phyloP scores from a whole-genome alignment of 2,888 invertebrate genomes.

The Galerucella nymphaeae region DNA sequence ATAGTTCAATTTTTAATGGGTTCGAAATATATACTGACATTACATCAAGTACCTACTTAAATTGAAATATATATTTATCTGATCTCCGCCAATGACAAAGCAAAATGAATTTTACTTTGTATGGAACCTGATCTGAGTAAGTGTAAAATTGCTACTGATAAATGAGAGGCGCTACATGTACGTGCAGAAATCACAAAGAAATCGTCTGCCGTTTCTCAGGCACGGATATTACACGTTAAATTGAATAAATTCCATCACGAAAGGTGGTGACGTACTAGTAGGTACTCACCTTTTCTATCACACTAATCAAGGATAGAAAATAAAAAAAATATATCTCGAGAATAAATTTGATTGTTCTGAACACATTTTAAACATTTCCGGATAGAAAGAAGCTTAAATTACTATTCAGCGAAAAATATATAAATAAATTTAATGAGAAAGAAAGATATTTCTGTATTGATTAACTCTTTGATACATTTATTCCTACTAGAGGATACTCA shows the following conservation, averaged over 20 bases:
- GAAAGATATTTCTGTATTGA: too few relatives aligned
- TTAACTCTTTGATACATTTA: too few relatives aligned
- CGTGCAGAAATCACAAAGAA: conserved; percentile 59
- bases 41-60: not conserved
- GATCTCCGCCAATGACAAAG: not conserved
- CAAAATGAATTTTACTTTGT: conserved; percentile 12
- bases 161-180: conserved; percentile 50
- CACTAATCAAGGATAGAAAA: not conserved
- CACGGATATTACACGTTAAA: conserved; percentile 60
- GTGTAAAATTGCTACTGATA: conserved; percentile 49
- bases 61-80: not conserved
- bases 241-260: conserved; percentile 61
- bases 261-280: conserved; percentile 31
- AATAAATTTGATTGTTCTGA: not conserved
- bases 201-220: conserved; percentile 56
- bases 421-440: too few relatives aligned
- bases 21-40: too few relatives aligned
- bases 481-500: too few relatives aligned
- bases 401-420: not conserved
- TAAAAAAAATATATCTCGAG: not conserved
- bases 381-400: not conserved
- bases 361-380: not conserved
- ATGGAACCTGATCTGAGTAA: conserved; percentile 32
- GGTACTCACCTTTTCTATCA: conserved; percentile 35
- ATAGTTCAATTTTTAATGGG: too few relatives aligned